Conservation (phyloP, 2,113 vertebrate genomes). For the Toxotes jaculatrix region DNA sequence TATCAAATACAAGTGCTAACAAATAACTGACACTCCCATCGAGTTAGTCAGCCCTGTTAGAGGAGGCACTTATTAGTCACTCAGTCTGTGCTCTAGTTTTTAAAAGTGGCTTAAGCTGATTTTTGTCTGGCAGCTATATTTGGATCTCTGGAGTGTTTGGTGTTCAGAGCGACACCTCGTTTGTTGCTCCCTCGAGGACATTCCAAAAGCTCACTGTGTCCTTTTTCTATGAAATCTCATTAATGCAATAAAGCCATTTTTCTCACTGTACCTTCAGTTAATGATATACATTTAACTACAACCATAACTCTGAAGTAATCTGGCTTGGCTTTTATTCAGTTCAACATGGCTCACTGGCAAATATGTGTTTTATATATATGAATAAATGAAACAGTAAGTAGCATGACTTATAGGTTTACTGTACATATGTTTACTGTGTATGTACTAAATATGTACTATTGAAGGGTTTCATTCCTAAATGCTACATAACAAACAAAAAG, state of each 20-base stretch:
- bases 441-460: not conserved
- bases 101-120: constrained; percentile 6
- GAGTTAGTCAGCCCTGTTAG: not conserved
- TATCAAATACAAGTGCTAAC: not conserved
- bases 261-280: not conserved
- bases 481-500: too few species aligned
- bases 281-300: not conserved
- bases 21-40: not conserved
- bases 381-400: not conserved
- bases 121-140: constrained; percentile 59
- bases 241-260: constrained; percentile 54
- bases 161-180: not conserved
- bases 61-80: constrained; percentile 10
- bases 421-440: not conserved
- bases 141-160: not conserved
- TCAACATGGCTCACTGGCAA: not conserved
- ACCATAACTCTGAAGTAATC: not conserved
- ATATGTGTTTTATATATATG: not conserved
- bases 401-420: not conserved
- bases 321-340: not conserved
- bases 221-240: constrained; percentile 43
- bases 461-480: not conserved
- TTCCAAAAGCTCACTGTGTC: constrained; percentile 43
- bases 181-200: constrained; percentile 13
- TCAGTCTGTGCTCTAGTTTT: constrained; percentile 19